A percentile compares a stretch with the other conserved stretches of the same genome.
phyloP scores from a whole-genome alignment of 2,888 invertebrate species.

The Ochropacha duplaris region DNA sequence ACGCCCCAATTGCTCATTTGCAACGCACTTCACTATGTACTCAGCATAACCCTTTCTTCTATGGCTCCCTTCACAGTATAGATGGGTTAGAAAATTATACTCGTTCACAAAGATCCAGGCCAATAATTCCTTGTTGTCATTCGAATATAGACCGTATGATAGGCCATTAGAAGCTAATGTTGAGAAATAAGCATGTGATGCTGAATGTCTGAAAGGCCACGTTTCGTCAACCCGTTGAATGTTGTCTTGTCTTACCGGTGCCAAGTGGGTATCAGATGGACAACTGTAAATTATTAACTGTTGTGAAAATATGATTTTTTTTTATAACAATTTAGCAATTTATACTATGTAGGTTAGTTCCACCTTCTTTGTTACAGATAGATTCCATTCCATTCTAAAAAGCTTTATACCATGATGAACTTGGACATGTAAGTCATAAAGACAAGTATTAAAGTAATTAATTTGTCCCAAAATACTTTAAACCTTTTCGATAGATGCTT shows the following conservation, averaged over 20 bases:
- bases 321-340: too few relatives aligned
- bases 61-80: slow-evolving; percentile 29
- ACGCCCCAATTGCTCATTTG: slow-evolving; percentile 25
- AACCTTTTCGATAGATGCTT: too few relatives aligned
- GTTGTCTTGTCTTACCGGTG: slow-evolving; percentile 22
- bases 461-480: too few relatives aligned
- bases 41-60: slow-evolving; percentile 34
- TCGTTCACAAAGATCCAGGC: slow-evolving; percentile 41
- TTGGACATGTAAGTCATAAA: too few relatives aligned
- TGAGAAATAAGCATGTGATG: slow-evolving; percentile 22
- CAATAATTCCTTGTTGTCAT: slow-evolving; percentile 17
- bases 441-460: too few relatives aligned
- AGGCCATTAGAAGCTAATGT: slow-evolving; percentile 23
- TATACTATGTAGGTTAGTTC: too few relatives aligned
- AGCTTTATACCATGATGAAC: too few relatives aligned
- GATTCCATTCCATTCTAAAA: too few relatives aligned
- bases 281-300: slow-evolving; percentile 15
- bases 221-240: slow-evolving; percentile 26
- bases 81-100: slow-evolving; percentile 29
- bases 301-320: neutral
- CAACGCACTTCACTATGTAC: slow-evolving; percentile 25
- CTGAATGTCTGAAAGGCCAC: slow-evolving; percentile 24
- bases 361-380: too few relatives aligned
- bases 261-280: slow-evolving; percentile 25
- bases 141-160: slow-evolving; percentile 31